A percentile compares a stretch with the other conserved stretches of the same genome.
These are phyloP conservation scores for Galaxias olidus DNA, from an alignment of 2,797 vertebrate species.

Conservation along the genomic window DNA sequence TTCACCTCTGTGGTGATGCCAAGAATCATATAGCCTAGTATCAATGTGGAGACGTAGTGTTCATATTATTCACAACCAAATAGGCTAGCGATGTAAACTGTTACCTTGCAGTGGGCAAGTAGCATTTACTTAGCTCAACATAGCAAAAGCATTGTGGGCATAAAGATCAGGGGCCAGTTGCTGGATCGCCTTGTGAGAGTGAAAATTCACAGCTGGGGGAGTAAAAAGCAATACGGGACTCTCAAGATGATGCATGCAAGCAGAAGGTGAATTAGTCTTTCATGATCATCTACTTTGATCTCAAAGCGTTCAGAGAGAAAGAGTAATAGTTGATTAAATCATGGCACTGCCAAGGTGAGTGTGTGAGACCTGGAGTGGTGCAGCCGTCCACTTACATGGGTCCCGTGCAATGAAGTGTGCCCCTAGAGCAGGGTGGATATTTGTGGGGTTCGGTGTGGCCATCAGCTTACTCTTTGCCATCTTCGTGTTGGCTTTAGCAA, in stretches of 20 bases:
- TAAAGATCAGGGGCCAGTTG: too few relatives aligned
- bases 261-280: constrained; percentile 76
- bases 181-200: too few relatives aligned
- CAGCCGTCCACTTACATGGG: constrained; percentile 94
- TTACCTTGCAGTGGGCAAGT: too few relatives aligned
- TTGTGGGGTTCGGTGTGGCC: constrained; percentile 98
- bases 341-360: constrained; percentile 59
- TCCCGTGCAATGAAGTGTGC: constrained; percentile 99
- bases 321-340: constrained; percentile 19
- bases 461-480: constrained; percentile 99
- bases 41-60: too few relatives aligned
- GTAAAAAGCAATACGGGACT: too few relatives aligned
- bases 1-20: too few relatives aligned
- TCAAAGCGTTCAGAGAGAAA: constrained; percentile 22
- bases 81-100: too few relatives aligned
- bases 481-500: constrained; percentile 99
- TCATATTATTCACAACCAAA: too few relatives aligned
- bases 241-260: constrained; percentile 76
- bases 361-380: constrained; percentile 72
- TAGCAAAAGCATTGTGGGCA: too few relatives aligned
- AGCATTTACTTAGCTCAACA: too few relatives aligned
- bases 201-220: too few relatives aligned
- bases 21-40: too few relatives aligned
- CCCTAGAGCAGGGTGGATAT: constrained; percentile 96
- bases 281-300: constrained; percentile 43